Evolutionary conservation across 2,888 invertebrate genomes (phyloP), one percentile per base, ranked within the genome.

Genomic region (Protodeltote pygarga): DNA sequence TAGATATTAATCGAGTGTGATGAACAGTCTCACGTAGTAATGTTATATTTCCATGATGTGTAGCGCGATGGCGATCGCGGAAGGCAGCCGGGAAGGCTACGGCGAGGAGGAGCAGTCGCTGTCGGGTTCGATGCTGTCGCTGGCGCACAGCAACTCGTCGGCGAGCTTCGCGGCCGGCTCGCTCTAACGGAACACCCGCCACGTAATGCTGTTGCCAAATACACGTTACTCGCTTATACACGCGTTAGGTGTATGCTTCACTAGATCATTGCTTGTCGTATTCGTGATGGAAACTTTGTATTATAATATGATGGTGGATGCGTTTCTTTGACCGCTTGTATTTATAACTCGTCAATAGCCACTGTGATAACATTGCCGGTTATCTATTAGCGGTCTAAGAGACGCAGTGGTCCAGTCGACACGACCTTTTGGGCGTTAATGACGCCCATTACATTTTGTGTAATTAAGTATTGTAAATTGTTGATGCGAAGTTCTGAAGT

Each of bases 91-190:
- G 77, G 97, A 97, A 87, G 95, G 95, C 71, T 97, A 96, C 92
- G 96, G 96, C 73, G 97, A 97, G 73, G 97, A 97, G 85, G 98
- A 98, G 86, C 96, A 96, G 79, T 97, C 97, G 81, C 94, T 98
- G 71, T 97, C 98, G 50, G 98, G 98, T 76, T 98, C 98, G 73
- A 97, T 98, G 96, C 93, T 97, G 79, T 98, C 98, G 92, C 94
- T 98, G 89, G 97, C 97, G 67, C 97, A 97, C 93, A 97, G 97
- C 94, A 97, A 97, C 94, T 98, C 97, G 91, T 97, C 97, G 76
- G 96, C 97, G 79, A 96, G 96, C 92, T 97, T 97, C 92, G 97
- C 97, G 76, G 96, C 96, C 81, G 95, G 95, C 89, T 95, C 95
- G 89, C 94, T 95, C 81, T 95, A 94, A 92, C 72, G 27, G 42